These are phyloP conservation scores for Galagoides demidoff DNA, from an alignment of 2,797 vertebrate species.

Conservation along the genomic window DNA sequence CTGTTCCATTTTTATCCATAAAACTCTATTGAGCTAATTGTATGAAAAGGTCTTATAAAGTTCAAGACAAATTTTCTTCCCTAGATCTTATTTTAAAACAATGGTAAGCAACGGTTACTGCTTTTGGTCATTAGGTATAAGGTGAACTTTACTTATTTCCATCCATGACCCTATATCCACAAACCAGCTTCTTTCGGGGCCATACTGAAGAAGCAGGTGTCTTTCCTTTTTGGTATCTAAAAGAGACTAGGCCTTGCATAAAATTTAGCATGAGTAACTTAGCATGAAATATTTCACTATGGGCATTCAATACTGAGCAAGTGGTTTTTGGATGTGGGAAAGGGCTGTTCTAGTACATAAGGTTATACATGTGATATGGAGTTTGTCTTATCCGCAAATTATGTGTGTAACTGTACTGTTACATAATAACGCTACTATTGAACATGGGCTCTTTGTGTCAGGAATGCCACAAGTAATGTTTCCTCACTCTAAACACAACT, in stretches of 20 bases:
- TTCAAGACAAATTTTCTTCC: slow-evolving; percentile 49
- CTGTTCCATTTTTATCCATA: slow-evolving; percentile 44
- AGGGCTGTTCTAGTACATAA: background rate
- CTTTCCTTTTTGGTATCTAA: slow-evolving; percentile 13
- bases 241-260: background rate
- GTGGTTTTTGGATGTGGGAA: background rate
- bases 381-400: background rate
- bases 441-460: background rate
- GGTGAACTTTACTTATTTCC: slow-evolving; percentile 28
- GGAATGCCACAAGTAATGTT: background rate
- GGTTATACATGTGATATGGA: background rate
- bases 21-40: slow-evolving; percentile 47
- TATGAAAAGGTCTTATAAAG: slow-evolving; percentile 41
- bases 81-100: slow-evolving; percentile 29
- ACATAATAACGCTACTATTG: background rate
- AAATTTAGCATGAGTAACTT: slow-evolving; percentile 1
- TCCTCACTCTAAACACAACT: background rate
- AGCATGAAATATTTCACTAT: background rate
- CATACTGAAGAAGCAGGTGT: background rate
- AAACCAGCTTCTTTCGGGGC: slow-evolving; percentile 38
- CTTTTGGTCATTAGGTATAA: background rate
- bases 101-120: slow-evolving; percentile 20
- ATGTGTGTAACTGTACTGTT: background rate
- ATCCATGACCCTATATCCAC: background rate
- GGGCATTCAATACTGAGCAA: slow-evolving; percentile 2